Conservation (phyloP, 2,113 vertebrate species). For the Gymnocephalus cernua region DNA sequence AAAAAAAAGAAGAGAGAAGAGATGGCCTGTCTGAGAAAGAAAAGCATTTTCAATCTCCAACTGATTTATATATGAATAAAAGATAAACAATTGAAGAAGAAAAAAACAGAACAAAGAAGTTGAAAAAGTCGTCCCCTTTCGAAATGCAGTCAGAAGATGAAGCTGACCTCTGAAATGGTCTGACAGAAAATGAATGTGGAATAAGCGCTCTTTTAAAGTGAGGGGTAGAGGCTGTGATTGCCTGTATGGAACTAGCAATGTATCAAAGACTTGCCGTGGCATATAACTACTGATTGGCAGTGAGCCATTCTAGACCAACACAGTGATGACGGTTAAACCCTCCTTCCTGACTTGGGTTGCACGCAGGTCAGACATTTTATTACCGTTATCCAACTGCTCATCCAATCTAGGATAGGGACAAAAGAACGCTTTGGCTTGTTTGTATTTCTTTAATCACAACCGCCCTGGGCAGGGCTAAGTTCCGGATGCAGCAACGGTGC, state of each 20-base stretch:
- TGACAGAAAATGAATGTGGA: conserved; percentile 17
- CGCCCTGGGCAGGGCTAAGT: no score
- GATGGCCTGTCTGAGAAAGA: conserved; percentile 5
- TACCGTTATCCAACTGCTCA: no score
- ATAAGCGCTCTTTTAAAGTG: background rate
- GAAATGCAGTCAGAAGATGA: conserved; percentile 39
- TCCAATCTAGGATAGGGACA: no score
- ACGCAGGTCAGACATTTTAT: background rate
- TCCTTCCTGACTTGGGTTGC: background rate
- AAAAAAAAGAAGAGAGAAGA: conserved; percentile 10
- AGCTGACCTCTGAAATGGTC: conserved; percentile 55
- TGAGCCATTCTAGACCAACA: background rate
- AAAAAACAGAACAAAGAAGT: conserved; percentile 16
- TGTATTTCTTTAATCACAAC: no score
- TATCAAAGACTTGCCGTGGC: background rate
- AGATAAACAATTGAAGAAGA: conserved; percentile 46
- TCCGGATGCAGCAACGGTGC: no score
- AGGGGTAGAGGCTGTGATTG: conserved; percentile 9
- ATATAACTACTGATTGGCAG: background rate
- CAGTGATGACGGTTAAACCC: background rate
- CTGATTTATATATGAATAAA: conserved; percentile 59
- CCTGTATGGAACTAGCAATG: background rate
- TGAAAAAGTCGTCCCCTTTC: conserved; percentile 8
- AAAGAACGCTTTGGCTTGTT: no score
- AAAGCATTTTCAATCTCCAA: conserved; percentile 44